Evolutionary conservation across 1,140 invertebrate genomes (phyloP).

Genomic region (Rhopalosiphum padi): DNA sequence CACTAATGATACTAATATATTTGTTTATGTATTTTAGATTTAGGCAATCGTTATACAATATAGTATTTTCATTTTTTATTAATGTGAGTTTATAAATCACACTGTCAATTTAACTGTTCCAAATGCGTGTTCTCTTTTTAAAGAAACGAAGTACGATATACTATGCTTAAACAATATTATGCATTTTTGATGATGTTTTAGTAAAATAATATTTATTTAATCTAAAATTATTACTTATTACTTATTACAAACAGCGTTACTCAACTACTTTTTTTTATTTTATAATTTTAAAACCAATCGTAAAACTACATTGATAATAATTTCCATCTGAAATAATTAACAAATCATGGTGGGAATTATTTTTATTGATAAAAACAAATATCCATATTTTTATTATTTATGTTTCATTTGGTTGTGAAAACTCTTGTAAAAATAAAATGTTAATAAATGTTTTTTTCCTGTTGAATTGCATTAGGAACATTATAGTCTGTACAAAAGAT

Average conservation of each 20-base stretch:
- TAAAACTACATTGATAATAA: background rate
- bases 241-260: background rate
- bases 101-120: background rate
- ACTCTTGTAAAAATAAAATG: background rate
- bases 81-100: background rate
- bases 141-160: background rate
- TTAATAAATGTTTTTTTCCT: background rate
- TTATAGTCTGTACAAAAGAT: background rate
- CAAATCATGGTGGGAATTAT: background rate
- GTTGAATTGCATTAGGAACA: background rate
- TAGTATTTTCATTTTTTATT: too few relatives aligned
- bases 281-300: background rate
- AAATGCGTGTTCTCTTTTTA: background rate
- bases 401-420: background rate
- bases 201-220: background rate
- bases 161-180: background rate
- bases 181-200: background rate
- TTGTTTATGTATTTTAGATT: background rate
- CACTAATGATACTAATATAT: background rate
- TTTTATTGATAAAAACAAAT: background rate
- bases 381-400: background rate
- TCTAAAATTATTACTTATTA: background rate
- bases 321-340: too few relatives aligned
- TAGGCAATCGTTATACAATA: background rate
- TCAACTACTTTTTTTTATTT: background rate